Evolutionary conservation across 2,113 vertebrate genomes (phyloP).

Genomic region (Murina feae): DNA sequence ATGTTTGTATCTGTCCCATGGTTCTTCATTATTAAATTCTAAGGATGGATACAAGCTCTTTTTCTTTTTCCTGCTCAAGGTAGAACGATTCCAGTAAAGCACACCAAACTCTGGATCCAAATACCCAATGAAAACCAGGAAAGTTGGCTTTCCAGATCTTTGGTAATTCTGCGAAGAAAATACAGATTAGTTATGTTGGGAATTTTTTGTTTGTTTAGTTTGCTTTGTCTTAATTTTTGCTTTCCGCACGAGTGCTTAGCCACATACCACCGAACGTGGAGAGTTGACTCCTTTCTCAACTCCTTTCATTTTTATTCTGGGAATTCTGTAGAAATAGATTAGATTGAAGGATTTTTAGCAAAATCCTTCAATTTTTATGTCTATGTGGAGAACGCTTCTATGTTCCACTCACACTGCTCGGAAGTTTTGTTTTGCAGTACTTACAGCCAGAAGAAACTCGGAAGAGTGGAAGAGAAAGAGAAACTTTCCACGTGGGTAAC

Average conservation of each 20-base stretch:
- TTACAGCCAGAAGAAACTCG: not conserved
- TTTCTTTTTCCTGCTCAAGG: not conserved
- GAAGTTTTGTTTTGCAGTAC: not conserved
- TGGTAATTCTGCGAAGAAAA: not conserved
- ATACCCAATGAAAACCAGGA: not conserved
- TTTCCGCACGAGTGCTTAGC: not conserved
- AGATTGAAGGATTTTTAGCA: not conserved
- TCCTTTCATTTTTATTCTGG: not conserved
- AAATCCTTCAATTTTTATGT: constrained; percentile 44
- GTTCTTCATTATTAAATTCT: not conserved
- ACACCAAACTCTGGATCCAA: not conserved
- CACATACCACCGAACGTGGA: not conserved
- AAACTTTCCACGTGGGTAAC: not conserved
- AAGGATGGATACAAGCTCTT: not conserved
- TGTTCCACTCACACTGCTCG: not conserved
- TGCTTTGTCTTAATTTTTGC: not conserved
- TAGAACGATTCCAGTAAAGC: not conserved
- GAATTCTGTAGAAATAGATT: not conserved
- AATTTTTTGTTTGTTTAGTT: not conserved
- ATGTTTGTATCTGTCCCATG: not conserved
- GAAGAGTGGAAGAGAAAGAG: not conserved
- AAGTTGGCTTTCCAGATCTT: not conserved
- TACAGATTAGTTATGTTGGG: not conserved
- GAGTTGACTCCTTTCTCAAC: not conserved
- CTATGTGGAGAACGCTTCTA: not conserved